Conservation (phyloP, 2,113 vertebrate genomes). For the Regulus satrapa region DNA sequence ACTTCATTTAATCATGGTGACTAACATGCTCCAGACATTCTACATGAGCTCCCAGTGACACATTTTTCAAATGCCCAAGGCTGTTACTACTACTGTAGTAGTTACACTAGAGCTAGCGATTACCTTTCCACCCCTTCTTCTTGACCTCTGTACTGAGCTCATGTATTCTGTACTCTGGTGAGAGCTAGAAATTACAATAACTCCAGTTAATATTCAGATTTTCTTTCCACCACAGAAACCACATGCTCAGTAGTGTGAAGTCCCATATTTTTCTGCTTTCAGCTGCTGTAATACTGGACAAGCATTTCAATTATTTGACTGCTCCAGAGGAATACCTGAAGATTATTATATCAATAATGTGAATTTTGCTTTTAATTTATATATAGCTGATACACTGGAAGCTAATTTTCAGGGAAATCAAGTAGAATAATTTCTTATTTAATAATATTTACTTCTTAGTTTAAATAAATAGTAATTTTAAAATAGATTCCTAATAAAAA, state of each 20-base stretch:
- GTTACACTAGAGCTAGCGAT: background rate
- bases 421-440: slow-evolving; percentile 10
- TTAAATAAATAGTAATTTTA: slow-evolving; percentile 23
- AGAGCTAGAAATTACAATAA: background rate
- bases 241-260: background rate
- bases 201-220: background rate
- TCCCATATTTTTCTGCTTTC: background rate
- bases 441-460: background rate
- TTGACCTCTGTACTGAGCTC: background rate
- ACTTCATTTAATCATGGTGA: background rate
- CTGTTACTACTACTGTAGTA: background rate
- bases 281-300: background rate
- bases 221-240: background rate
- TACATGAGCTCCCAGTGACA: background rate
- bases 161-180: background rate
- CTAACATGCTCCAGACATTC: background rate
- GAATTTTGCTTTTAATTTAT: slow-evolving; percentile 24
- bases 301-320: background rate
- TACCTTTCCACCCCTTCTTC: background rate
- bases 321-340: background rate
- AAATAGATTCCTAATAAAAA: slow-evolving; percentile 1
- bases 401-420: slow-evolving; percentile 23
- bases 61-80: background rate
- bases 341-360: background rate
- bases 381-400: background rate